Evolutionary conservation across 2,888 invertebrate genomes (phyloP), one percentile per base, ranked within the genome.

Genomic region (Phasia obesa): DNA sequence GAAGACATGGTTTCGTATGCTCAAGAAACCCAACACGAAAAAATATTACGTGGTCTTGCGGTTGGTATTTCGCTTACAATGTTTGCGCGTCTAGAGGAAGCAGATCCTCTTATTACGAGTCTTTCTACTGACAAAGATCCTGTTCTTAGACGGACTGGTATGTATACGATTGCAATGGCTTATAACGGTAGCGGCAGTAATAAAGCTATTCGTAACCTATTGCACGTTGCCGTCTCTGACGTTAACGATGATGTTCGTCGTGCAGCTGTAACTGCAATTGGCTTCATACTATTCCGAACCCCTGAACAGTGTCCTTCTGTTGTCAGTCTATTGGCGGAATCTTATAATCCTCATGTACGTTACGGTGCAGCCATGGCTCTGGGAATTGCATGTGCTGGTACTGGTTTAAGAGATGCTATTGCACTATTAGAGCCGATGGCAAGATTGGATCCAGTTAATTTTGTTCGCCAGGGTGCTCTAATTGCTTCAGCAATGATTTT

Each of bases 331-430:
- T 92, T 99, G 84, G 98, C 99, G 0, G 99, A 99, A 91, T 99
- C 98, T 83, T 99, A 99, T 93, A 99, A 99, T 90, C 99, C 99
- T 0, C 99, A 99, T 90, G 99, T 99, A 0, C 95, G 99, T 71
- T 99, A 99, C 90, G 99, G 99, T 15, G 99, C 99, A 11, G 99
- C 99, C 7, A 98, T 99, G 97, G 99, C 99, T 3, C 91, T 99
- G 79, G 99, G 99, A 81, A 99, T 99, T 87, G 99, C 99, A 0
- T 99, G 99, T 91, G 99, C 99, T 53, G 99, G 99, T 13, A 98
- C 98, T 7, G 99, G 99, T n/a, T 94, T 97, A 78, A 94, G 98
- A 88, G 99, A 99, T 92, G 99, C 99, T 0, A 97, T 99, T 81
- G 96, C 96, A 31, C 93, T 99, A 4, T 92, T 99, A 75, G 99